These are phyloP conservation scores for Trachemys scripta DNA, from an alignment of 2,113 vertebrate species.

Conservation along the genomic window DNA sequence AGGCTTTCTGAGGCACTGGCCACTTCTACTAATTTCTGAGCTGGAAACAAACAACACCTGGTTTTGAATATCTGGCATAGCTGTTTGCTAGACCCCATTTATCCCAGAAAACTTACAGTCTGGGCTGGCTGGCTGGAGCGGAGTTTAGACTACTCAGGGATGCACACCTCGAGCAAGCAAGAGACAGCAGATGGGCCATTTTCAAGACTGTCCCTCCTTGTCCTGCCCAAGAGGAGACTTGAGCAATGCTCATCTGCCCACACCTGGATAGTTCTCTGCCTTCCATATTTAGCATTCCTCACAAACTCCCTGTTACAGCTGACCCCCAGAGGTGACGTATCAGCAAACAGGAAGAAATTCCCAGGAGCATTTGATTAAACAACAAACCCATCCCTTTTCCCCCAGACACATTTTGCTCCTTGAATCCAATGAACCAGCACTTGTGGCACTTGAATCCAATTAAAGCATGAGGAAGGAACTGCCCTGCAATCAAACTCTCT, in stretches of 20 bases:
- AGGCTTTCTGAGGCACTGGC: not conserved
- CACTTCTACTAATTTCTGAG: not conserved
- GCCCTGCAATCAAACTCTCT: not conserved
- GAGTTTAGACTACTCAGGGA: not conserved
- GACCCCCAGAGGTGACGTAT: not conserved
- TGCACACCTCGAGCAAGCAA: not conserved
- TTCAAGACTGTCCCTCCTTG: not conserved
- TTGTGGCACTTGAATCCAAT: not conserved
- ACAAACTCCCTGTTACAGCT: not conserved
- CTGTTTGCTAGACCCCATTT: not conserved
- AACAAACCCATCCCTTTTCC: rapidly evolving
- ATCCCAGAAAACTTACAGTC: not conserved
- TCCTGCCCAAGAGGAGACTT: not conserved
- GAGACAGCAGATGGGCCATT: not conserved
- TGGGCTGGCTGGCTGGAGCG: not conserved
- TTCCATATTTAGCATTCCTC: not conserved
- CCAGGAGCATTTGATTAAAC: not conserved
- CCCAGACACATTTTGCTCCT: not conserved
- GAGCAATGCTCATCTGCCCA: not conserved
- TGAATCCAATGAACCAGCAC: rapidly evolving
- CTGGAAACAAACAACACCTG: not conserved
- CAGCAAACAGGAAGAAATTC: rapidly evolving
- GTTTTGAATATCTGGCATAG: not conserved
- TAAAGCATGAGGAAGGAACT: not conserved
- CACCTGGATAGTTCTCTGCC: not conserved